Base-by-base conservation (phyloP, 2,888 invertebrate species). In the Ormyrus labotus region DNA sequence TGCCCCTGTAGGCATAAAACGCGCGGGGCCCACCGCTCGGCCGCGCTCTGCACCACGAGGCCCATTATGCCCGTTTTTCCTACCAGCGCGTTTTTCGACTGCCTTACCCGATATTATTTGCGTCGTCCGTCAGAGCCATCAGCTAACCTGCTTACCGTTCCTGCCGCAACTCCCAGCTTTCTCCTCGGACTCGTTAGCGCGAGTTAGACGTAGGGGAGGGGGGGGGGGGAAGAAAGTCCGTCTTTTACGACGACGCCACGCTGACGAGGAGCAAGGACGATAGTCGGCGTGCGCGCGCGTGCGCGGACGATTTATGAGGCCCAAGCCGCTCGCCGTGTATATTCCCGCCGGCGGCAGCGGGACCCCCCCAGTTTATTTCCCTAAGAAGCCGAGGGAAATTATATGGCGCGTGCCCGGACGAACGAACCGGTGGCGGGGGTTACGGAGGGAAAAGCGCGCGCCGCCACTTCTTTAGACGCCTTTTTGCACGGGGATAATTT, bases 361-460 rank as follows among this genome's bases (percentile, higher is more conserved):
- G 51, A 50, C 47, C 51, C 67, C 64, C 67, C 19, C 60, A 60
- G 65, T 67, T 78, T 13, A 60, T 76, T 76, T 69, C 69, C 47
- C 53, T n/a, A 34, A 34, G 34, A 34, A 34, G 34, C 34, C 34
- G 34, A 34, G 34, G 34, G 6, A 75, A 63, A 70, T 70, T 74
- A 70, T 80, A 80, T 70, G 80, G 74, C 80, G 64, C 74, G 80
- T 80, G 80, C 69, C 78, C 61, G 34, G n/a, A 34, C 19, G 34
- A 34, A 4, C 34, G 34, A 13, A 13, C 34, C 34, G 34, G 34
- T 34, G 34, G 34, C 34, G 34, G 34, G 34, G 34, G 34, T 34
- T 34, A 19, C 19, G 34, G 34, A 34, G 34, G 34, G 34, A 34
- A 34, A 34, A 34, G 34, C 34, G 34, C 34, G 51, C 69, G 53